These are phyloP conservation scores for Morpho deidamia DNA, from an alignment of 2,888 invertebrate genomes.

Conservation along the genomic window DNA sequence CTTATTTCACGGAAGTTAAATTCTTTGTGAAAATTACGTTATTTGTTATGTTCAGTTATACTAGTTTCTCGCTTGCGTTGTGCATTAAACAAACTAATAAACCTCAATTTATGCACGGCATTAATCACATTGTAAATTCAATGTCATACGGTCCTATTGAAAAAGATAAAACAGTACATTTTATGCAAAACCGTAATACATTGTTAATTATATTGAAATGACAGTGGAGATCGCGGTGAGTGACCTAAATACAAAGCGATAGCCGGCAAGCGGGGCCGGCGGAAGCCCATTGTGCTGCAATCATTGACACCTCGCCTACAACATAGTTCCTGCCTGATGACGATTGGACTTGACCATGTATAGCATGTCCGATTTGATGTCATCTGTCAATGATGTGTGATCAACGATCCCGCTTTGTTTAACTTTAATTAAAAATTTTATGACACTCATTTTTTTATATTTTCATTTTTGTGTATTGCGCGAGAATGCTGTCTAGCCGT, in stretches of 20 bases:
- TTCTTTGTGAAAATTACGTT: no score
- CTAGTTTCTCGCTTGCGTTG: neutral
- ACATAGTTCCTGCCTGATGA: constrained; percentile 55
- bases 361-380: neutral
- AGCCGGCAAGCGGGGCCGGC: constrained; percentile 34
- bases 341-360: constrained; percentile 23
- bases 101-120: neutral
- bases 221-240: constrained; percentile 71
- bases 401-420: neutral
- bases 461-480: no score
- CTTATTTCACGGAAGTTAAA: no score
- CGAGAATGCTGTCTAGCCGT: no score
- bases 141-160: constrained; percentile 16
- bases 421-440: no score
- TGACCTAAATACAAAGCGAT: constrained; percentile 76
- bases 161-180: constrained; percentile 19
- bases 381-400: neutral
- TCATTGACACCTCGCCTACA: constrained; percentile 72
- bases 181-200: constrained; percentile 49
- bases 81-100: neutral
- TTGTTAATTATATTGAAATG: constrained; percentile 66
- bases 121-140: constrained; percentile 10
- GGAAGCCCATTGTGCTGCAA: constrained; percentile 75
- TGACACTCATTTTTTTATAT: no score
- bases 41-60: no score